Conservation (phyloP, 2,113 vertebrate genomes). For the Fregetta grallaria region DNA sequence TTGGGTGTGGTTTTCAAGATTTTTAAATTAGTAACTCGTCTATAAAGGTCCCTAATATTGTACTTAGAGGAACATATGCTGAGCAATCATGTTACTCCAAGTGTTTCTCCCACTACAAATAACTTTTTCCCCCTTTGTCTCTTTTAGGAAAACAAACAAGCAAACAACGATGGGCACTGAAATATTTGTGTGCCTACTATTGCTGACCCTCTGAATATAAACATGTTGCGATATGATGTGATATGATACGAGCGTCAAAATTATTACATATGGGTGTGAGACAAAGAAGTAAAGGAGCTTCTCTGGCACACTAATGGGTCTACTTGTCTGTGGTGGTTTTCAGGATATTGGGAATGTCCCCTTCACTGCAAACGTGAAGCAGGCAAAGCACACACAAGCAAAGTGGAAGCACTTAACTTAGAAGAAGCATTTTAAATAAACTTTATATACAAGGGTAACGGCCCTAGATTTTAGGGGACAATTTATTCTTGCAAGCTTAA, state of each 20-base stretch:
- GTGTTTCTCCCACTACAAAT: neutral
- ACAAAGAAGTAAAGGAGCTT: neutral
- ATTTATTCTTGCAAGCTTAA: neutral
- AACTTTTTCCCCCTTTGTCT: neutral
- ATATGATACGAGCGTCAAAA: neutral
- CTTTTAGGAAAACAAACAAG: neutral
- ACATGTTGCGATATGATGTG: neutral
- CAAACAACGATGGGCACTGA: neutral
- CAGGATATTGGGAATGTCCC: neutral
- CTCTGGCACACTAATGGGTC: neutral
- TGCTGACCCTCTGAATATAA: neutral
- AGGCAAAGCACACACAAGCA: neutral
- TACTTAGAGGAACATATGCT: neutral
- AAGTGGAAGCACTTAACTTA: neutral
- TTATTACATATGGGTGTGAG: neutral
- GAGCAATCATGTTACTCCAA: neutral
- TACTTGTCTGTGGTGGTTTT: neutral
- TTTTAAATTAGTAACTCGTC: neutral
- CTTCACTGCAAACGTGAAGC: fast-evolving
- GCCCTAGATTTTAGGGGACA: neutral
- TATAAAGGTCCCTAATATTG: neutral
- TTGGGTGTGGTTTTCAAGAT: conserved; percentile 20
- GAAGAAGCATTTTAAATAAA: neutral
- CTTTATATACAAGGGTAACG: neutral
- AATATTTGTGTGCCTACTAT: neutral